Evolutionary conservation across 2,888 invertebrate species (phyloP).

Genomic region (Agrochola litura): DNA sequence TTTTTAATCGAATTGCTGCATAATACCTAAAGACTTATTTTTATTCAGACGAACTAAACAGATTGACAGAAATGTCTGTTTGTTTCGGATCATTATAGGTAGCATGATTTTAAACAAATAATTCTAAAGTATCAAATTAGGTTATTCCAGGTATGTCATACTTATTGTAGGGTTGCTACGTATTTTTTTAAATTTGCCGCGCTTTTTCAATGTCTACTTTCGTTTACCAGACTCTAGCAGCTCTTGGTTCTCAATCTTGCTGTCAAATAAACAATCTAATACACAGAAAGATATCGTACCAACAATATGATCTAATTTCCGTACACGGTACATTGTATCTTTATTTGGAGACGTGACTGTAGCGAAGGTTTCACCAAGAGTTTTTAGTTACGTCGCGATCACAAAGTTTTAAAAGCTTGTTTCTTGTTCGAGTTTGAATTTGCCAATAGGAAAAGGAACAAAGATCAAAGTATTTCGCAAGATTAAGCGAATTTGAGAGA

Average conservation of each 20-base stretch:
- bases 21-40: too few relatives aligned
- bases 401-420: constrained; percentile 26
- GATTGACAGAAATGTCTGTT: too few relatives aligned
- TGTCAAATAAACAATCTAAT: not conserved
- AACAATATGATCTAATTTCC: constrained; percentile 15
- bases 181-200: too few relatives aligned
- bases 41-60: too few relatives aligned
- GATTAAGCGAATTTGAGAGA: not conserved
- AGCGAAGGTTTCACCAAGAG: not conserved
- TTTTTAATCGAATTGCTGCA: too few relatives aligned
- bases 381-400: not conserved
- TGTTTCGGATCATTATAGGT: too few relatives aligned
- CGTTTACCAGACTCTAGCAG: too few relatives aligned
- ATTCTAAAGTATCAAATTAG: too few relatives aligned
- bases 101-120: too few relatives aligned
- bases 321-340: not conserved
- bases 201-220: too few relatives aligned
- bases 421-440: constrained; percentile 7
- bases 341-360: not conserved
- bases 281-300: not conserved
- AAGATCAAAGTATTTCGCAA: constrained; percentile 11
- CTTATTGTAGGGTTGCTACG: too few relatives aligned
- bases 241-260: not conserved
- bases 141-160: too few relatives aligned
- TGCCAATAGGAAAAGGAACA: not conserved